Evolutionary conservation across 2,113 vertebrate species (phyloP), one percentile per base, ranked within the genome.

Genomic region (Apaloderma vittatum): DNA sequence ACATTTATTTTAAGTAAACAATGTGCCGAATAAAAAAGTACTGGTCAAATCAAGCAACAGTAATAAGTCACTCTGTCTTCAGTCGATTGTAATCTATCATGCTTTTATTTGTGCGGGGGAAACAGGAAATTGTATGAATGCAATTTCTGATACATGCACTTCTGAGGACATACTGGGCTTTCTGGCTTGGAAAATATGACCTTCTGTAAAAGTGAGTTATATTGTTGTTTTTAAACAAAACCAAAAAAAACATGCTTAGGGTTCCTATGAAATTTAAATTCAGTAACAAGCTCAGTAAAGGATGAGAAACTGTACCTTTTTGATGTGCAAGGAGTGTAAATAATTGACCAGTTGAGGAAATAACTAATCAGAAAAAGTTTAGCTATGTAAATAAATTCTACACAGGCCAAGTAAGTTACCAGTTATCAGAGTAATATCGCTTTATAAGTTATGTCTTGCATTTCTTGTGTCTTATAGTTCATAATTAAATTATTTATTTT

Each of bases 1-100:
- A 86, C 71, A 74, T 79, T 86, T 93, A 46, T 86, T 94, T 90
- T 74, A 79, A 92, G 46, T 94, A 93, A 96, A 80, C 55, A 77
- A 5, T 71, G 52, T 63, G 26, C n/a, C 88, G 37, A 70, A 92
- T 88, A 30, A 20, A 57, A 71, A 80, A 80, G 37, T 57, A 37
- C 30, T 67, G n/a, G 15, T 86, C 30, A 85, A 89, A 91, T 84
- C 55, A 52, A 84, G 51, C 67, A 93, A 55, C 3, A 55, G 23
- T 58, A 75, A 75, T 58, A 78, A 59, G 30, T 66, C 30, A 43
- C n/a, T 85, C 26, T 55, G 68, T 88, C 24, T 58, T 93, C n/a
- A 45, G 6, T 75, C 0, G 1, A 12, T 68, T 5, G 1, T 48
- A 68, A 51, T 90, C 74, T 92, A 58, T 11, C 18, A 0, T 51